Base-by-base conservation (phyloP, 2,113 vertebrate species). In the Menura novaehollandiae region DNA sequence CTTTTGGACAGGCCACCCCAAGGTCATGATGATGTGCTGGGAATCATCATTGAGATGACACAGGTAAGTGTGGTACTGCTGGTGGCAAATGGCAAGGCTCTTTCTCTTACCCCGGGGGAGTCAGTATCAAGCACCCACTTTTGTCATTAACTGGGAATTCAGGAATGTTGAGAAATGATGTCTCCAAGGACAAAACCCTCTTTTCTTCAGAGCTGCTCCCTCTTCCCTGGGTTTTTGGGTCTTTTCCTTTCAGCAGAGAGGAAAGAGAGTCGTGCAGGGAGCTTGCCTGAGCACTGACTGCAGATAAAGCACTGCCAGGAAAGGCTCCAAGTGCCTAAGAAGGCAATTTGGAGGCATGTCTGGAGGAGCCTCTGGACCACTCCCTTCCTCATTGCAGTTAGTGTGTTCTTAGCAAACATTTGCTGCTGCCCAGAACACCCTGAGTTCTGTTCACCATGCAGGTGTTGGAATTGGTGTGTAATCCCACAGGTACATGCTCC, bases 391-490 rank as follows among this genome's bases (percentile, higher is more conserved):
- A 2, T 51, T 41, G 8, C 33, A 43, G 26, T 4, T 66, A 27
- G 1, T 3, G 2, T 68, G 30, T 35, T 82, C 69, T 63, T 63
- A 75, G 64, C 0, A 3, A 55, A 39, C 0, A 0, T 30, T 59
- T 69, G 37, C 53, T 92, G 72, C 71, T 88, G 60, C 2, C 5
- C 64, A 24, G 73, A 39, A 4, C 32, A 30, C 30, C 39, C 35
- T 35, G 51, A 2, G 0, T 44, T 78, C n/a, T 44, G 33, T 32
- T 85, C 56, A 43, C 18, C 18, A 0, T 1, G 1, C 39, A 35
- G 66, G 24, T 44, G 35, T 24, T 85, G 58, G 69, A 88, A 47
- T 33, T 7, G 4, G 15, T 59, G 27, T 78, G 33, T 37, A 49
- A 72, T 81, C 49, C 53, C 66, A 7, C 3, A 32, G 56, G 16